phyloP scores from a whole-genome alignment of 2,888 invertebrate genomes.

The Oligia strigilis region DNA sequence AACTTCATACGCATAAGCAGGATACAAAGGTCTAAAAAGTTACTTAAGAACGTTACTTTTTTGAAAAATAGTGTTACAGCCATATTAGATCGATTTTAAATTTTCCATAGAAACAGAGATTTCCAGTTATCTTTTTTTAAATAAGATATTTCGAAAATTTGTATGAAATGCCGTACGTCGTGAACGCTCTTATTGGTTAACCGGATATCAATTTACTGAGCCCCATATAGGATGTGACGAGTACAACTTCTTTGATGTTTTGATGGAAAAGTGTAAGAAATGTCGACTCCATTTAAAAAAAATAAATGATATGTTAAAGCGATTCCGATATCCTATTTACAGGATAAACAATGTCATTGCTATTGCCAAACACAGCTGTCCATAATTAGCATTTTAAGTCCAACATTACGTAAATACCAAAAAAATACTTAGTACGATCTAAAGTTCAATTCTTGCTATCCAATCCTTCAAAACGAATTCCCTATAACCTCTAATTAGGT shows the following conservation, averaged over 20 bases:
- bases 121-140: too few relatives aligned
- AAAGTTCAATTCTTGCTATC: conserved; percentile 56
- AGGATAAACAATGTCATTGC: neutral
- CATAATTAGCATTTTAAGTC: neutral
- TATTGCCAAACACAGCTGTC: neutral
- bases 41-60: too few relatives aligned
- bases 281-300: neutral
- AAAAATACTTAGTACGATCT: neutral
- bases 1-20: too few relatives aligned
- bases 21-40: too few relatives aligned
- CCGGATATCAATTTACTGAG: neutral
- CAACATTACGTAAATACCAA: neutral
- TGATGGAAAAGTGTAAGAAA: neutral
- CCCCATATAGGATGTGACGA: neutral
- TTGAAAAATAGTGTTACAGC: too few relatives aligned
- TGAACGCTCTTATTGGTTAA: neutral
- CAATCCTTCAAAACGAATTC: conserved; percentile 49
- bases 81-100: too few relatives aligned
- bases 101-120: too few relatives aligned
- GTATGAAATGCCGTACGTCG: too few relatives aligned
- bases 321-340: neutral
- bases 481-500: conserved; percentile 75
- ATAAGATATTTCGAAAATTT: too few relatives aligned
- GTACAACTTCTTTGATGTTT: neutral
- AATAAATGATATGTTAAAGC: neutral